phyloP scores from a whole-genome alignment of 2,888 invertebrate species.

The Aleiodes alternator region DNA sequence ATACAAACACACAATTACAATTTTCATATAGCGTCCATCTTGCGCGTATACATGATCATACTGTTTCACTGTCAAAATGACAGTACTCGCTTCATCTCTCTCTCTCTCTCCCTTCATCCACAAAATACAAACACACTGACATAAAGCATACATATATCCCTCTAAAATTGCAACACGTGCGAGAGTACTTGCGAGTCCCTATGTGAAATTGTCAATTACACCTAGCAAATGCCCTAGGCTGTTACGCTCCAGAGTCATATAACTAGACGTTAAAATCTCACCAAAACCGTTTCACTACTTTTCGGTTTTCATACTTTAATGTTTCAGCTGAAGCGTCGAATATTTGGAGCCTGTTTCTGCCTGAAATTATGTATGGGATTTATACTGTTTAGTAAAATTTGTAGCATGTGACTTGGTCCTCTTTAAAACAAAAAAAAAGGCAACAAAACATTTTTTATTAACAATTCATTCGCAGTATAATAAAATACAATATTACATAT shows the following conservation, averaged over 20 bases:
- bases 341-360: too few relatives aligned
- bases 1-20: constrained; percentile 32
- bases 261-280: constrained; percentile 11
- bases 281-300: constrained; percentile 9
- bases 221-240: constrained; percentile 20
- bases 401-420: too few relatives aligned
- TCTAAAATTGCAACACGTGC: constrained; percentile 26
- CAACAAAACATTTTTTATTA: background rate
- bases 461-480: too few relatives aligned
- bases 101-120: background rate
- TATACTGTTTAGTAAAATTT: too few relatives aligned
- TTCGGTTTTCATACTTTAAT: constrained; percentile 9
- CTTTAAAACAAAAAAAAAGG: background rate
- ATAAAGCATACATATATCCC: constrained; percentile 12
- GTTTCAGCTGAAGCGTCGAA: background rate
- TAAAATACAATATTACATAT: too few relatives aligned
- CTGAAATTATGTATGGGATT: too few relatives aligned
- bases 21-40: constrained; percentile 32
- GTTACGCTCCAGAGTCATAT: background rate
- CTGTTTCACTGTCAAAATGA: constrained; percentile 27
- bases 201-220: constrained; percentile 35
- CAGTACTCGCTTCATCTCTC: background rate
- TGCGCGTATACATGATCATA: constrained; percentile 14
- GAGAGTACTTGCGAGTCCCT: constrained; percentile 20
- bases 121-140: constrained; percentile 21